Evolutionary conservation across 2,113 vertebrate species (phyloP), one percentile per base, ranked within the genome.

Genomic region (Erpornis zantholeuca): DNA sequence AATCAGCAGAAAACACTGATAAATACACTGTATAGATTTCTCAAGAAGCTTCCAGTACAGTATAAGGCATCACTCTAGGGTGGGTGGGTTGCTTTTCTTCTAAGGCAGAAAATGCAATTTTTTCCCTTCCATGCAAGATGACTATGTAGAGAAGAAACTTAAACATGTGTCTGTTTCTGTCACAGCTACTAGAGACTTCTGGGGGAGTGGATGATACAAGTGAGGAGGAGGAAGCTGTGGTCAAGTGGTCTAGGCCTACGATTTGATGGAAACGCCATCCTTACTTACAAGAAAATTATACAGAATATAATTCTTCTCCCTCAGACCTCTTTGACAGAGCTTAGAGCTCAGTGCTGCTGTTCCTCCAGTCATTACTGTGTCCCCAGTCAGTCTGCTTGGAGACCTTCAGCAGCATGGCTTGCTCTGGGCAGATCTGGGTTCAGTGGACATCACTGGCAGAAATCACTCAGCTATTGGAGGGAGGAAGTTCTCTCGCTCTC

Each of bases 1-100:
- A 95, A 94, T 78, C 83, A 88, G 64, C 66, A 90, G 87, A 86
- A 93, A 86, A 56, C 12, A 49, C 78, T 73, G 68, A 59, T 90
- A 93, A 91, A 65, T 73, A 70, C 59, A 65, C 28, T 36, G 25
- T 85, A 60, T 52, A 66, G 68, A 71, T 88, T 90, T 86, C 88
- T 92, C 38, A 63, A 53, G 45, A 88, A 88, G 24, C 79, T 88
- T 88, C 38, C 54, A 35, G 36, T 27, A 15, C 28, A 29, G 11
- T 13, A 7, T 68, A 50, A 93, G 36, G 28, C 36, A 75, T 79
- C 11, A 36, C 25, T 82, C 27, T 12, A 6, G 7, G 7, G 7
- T 12, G 12, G 10, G 3, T 61, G 63, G 17, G 15, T 52, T 47
- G 28, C 50, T 89, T 84, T 68, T 68, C 49, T 87, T 63, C 56